Evolutionary conservation across 2,113 vertebrate species (phyloP), one percentile per base, ranked within the genome.

Genomic region (Actenoides hombroni): DNA sequence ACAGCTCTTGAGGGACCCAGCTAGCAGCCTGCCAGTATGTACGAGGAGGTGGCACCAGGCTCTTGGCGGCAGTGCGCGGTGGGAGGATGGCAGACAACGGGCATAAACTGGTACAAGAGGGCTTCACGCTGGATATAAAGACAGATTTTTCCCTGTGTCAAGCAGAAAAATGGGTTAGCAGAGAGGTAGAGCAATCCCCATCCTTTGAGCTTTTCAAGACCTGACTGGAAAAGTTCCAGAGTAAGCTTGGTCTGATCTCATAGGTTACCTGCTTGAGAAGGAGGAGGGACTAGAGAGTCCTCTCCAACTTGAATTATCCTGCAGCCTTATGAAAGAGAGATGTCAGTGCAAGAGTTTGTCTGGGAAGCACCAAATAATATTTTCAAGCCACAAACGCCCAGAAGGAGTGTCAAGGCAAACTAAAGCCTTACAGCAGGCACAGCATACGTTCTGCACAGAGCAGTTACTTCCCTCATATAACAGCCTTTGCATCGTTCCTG

Each of bases 401-500:
- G 65, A 80, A 93, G n/a, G 24, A 80, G 9, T 0, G 1, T 59
- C 69, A 83, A 84, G 51, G 57, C 21, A 53, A 31, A 44, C 39
- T 78, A 35, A 93, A 83, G 86, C 48, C 54, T 84, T 73, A 67
- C 24, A 95, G 75, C 25, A 69, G 53, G 44, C 40, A 65, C 3
- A 4, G 87, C 44, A 75, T 11, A 53, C 1, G 2, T 69, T 83
- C 81, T 84, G 77, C 0, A 0, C 42, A 84, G 48, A 79, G 40
- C n/a, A 90, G 25, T 65, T 65, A 53, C 44, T 91, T 73, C 67
- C 13, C 40, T 73, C 80, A 64, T 40, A 16, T 61, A 90, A 87
- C 39, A 87, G 37, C n/a, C 7, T 90, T 92, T 83, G 25, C 70
- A 77, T 74, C 91, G 67, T 73, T 93, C 54, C 67, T 95, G 11